A percentile compares a stretch with the other conserved stretches of the same genome.
Evolutionary conservation across 2,888 invertebrate species (phyloP).

Genomic region (Parasteatoda lunata): DNA sequence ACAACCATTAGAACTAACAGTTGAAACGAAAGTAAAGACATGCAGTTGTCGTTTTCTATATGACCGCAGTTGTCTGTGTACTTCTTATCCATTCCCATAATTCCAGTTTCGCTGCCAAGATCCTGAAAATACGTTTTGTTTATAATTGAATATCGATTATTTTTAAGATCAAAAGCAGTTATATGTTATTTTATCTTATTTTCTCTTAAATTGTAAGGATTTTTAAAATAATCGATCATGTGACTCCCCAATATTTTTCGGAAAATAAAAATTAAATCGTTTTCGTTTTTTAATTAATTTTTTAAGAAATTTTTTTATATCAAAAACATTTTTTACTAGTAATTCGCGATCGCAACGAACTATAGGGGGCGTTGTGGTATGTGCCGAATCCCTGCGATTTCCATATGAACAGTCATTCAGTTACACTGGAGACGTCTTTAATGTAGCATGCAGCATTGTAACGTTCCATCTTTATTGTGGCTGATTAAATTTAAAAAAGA

Average conservation of each 20-base stretch:
- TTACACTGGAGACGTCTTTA: too few relatives aligned
- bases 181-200: background rate
- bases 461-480: too few relatives aligned
- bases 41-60: slow-evolving; percentile 73
- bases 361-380: too few relatives aligned
- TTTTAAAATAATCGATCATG: background rate
- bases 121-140: slow-evolving; percentile 61
- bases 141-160: too few relatives aligned
- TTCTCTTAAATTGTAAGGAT: background rate
- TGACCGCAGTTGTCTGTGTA: slow-evolving; percentile 74
- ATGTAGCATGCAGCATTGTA: too few relatives aligned
- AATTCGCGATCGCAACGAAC: too few relatives aligned
- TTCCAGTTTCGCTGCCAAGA: slow-evolving; percentile 71
- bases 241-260: background rate
- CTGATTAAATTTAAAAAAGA: too few relatives aligned
- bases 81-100: slow-evolving; percentile 73
- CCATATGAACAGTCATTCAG: too few relatives aligned
- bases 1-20: slow-evolving; percentile 75
- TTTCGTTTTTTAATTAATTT: background rate
- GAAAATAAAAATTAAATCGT: background rate
- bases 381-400: too few relatives aligned
- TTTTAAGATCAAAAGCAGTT: background rate
- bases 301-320: background rate
- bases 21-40: slow-evolving; percentile 76
- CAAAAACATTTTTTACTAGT: too few relatives aligned